phyloP scores from a whole-genome alignment of 2,113 vertebrate genomes.

The Ochotona princeps region DNA sequence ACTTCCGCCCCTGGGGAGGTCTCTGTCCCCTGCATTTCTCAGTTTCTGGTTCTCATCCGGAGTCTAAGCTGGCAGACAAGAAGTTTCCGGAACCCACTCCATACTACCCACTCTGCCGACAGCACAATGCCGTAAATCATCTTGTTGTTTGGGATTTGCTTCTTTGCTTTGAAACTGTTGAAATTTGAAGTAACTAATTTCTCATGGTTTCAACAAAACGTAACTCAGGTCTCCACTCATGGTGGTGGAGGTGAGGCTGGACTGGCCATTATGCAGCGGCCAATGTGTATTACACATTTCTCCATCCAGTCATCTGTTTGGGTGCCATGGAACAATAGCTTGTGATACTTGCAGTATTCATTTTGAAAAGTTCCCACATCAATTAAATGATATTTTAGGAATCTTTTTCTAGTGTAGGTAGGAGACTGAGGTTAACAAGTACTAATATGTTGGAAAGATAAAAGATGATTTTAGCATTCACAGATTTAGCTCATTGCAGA shows the following conservation, averaged over 20 bases:
- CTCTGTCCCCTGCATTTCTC: background rate
- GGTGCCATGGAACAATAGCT: background rate
- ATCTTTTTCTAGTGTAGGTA: background rate
- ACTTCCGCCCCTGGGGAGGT: background rate
- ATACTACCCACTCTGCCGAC: background rate
- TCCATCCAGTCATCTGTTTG: background rate
- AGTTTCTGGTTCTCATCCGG: background rate
- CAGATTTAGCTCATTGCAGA: background rate
- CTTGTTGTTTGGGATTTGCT: background rate
- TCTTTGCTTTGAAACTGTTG: background rate
- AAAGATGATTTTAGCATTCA: background rate
- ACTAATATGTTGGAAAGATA: background rate
- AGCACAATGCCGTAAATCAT: background rate
- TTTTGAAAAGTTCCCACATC: background rate
- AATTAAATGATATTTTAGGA: conserved; percentile 14
- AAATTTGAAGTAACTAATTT: background rate
- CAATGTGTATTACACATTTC: background rate
- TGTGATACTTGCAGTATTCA: background rate
- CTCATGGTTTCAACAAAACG: background rate
- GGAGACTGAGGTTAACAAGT: conserved; percentile 16
- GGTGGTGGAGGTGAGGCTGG: background rate
- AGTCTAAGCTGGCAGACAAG: background rate
- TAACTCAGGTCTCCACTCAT: background rate
- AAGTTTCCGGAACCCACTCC: background rate
- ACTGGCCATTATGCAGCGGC: background rate